Base-by-base conservation (phyloP, 2,113 vertebrate species). In the Anoura caudifer region DNA sequence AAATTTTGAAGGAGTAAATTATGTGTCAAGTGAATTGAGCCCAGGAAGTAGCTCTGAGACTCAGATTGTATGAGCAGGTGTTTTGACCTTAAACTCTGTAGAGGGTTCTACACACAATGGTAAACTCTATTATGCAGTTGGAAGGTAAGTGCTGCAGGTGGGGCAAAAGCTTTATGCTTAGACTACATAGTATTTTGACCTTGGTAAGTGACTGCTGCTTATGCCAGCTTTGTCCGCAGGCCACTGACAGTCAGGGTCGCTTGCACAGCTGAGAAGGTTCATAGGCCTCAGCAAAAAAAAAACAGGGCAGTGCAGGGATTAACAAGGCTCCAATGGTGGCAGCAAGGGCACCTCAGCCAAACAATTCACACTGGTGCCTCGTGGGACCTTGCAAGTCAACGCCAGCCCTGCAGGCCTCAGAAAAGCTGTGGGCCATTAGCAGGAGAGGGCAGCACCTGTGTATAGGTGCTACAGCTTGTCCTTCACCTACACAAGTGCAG, bases 371-470 rank as follows among this genome's bases (percentile, higher is more conserved):
- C 8, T 19, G 36, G 14, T 28, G 45, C 26, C 36, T n/a, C 19
- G 0, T 16, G 33, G 54, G 41, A 14, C 2, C 7, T 47, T 26
- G n/a, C 3, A 6, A 69, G 56, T 12, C 79, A 50, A 2, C 0
- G 0, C 77, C 26, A 16, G 20, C 19, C 9, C 4, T 22, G 24
- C 6, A 8, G 61, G 38, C 16, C 26, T 59, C 47, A 16, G 72
- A 43, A 73, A 63, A 77, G 14, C 5, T 47, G 12, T 70, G 83
- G 61, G 36, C 14, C 15, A 17, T 70, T 19, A 31, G 17, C 73
- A 86, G 36, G 22, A 6, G n/a, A 59, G 4, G 47, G 36, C 4
- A 0, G 5, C 28, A 84, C 84, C 83, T 14, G 24, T 15, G 14
- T 14, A 11, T 11, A 90, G 76, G 19, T 67, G 36, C 19, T 5